Base-by-base conservation (phyloP, 2,113 vertebrate species). In the Oxygymnocypris stewartii region DNA sequence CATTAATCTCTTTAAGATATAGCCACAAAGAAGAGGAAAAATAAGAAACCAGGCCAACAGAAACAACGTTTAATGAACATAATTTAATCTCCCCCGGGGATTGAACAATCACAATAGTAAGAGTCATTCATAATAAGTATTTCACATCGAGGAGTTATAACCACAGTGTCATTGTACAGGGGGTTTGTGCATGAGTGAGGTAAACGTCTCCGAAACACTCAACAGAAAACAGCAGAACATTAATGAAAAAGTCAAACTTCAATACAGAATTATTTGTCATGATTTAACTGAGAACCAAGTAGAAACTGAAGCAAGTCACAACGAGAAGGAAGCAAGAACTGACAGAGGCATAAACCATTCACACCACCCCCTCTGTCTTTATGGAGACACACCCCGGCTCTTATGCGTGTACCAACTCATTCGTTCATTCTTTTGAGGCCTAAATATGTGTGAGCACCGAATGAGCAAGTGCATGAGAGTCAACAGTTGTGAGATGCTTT, bases 401-500 rank as follows among this genome's bases (percentile, higher is more conserved):
- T 74, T 7, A 6, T 75, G 49, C 82, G 18, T 59, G 82, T 73
- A 74, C 35, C 54, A 40, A 84, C 82, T 40, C 31, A 84, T 84
- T 74, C 4, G 12, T 71, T 42, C 69, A 84, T 42, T 42, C 49
- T 59, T 67, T 28, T 42, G 18, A 80, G 78, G 11, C 25, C 73
- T 6, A 6, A 4, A 0, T 14, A 54, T 1, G 4, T 28, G 16
- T 54, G 44, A 78, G 47, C n/a, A 28, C 47, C 1, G 12, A 76
- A n/a, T 1, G 8, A 77, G 47, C 0, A 51, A 31, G n/a, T 78
- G 14, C 75, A 54, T 25, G 44, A 25, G 12, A 47, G n/a, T 49
- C 10, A 76, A 35, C 25, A 78, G 31, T 57, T 23, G 47, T 20
- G 49, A 54, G 49, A 57, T 12, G 16, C 18, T 37, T 79, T 57